Conservation (phyloP, 2,888 invertebrate genomes). For the Tuberolachnus salignus region DNA sequence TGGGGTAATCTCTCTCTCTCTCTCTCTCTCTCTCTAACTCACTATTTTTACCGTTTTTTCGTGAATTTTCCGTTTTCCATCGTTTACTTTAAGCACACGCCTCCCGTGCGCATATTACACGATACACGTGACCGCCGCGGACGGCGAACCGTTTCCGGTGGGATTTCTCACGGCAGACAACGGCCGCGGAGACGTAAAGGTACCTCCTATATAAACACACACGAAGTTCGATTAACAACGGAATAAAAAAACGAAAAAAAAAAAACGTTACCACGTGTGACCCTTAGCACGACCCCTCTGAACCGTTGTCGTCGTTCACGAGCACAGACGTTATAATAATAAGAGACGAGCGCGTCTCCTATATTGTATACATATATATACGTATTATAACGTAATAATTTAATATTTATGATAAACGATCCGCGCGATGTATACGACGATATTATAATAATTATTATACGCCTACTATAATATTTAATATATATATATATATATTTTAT, state of each 20-base stretch:
- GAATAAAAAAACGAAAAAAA: too few relatives aligned
- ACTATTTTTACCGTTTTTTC: too few relatives aligned
- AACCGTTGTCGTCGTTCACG: constrained; percentile 14
- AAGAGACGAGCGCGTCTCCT: too few relatives aligned
- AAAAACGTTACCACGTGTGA: constrained; percentile 39
- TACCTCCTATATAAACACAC: constrained; percentile 39
- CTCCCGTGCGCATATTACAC: not conserved
- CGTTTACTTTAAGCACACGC: too few relatives aligned
- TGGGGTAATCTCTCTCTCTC: not conserved
- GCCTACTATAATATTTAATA: too few relatives aligned
- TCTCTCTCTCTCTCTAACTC: not conserved
- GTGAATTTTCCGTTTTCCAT: too few relatives aligned
- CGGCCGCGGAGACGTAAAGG: constrained; percentile 2
- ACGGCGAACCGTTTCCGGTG: constrained; percentile 29
- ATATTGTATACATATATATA: not conserved
- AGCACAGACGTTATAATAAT: not conserved
- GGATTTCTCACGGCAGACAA: constrained; percentile 47
- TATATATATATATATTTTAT: too few relatives aligned
- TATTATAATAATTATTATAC: too few relatives aligned
- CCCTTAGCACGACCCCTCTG: constrained; percentile 25
- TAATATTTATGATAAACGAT: constrained; percentile 43
- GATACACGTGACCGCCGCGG: not conserved
- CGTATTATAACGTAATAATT: not conserved
- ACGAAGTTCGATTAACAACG: constrained; percentile 54
- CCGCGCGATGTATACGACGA: too few relatives aligned